Evolutionary conservation across 2,113 vertebrate genomes (phyloP), one percentile per base, ranked within the genome.

Genomic region (Pollachius pollachius): DNA sequence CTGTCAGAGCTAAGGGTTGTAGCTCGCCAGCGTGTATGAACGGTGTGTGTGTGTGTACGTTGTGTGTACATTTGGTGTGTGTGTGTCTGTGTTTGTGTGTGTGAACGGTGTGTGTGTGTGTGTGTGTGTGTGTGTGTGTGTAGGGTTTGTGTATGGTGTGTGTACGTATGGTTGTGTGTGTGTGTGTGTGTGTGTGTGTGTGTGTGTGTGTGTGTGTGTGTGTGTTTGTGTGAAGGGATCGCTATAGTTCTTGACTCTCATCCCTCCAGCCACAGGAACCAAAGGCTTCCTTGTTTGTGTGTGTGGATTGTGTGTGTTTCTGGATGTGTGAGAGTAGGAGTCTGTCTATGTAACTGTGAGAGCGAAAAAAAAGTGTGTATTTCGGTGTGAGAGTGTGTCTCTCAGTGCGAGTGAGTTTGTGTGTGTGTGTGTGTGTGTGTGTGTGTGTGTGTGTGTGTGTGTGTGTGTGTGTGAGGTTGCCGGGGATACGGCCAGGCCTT

Each of bases 211-310:
- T 13, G 67, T 48, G 41, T 48, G 41, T 48, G 41, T 48, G 9
- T 48, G 60, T 71, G 73, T 41, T 6, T 41, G 37, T 41, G 74
- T 71, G 72, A 30, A 75, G 80, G 15, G 62, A 82, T 74, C 27
- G 64, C 0, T 60, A 64, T 72, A 57, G 41, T 64, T 79, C 75
- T 75, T 70, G 23, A 68, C 71, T 75, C 75, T 74, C 81, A 75
- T 84, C 82, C 77, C 59, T 41, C 74, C 18, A 79, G 73, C 72
- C 74, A 57, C 71, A 73, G 37, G 37, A 59, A 69, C 67, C 68
- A 75, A 78, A 81, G 60, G 74, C 62, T 73, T 73, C 13, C 48
- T 89, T 89, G 87, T 89, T 65, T 77, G 73, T 58, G 25, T 62
- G 52, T 27, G 6, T 57, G 65, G 30, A 34, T 34, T 57, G 52